Evolutionary conservation across 2,113 vertebrate species (phyloP).

Genomic region (Antechinus flavipes): DNA sequence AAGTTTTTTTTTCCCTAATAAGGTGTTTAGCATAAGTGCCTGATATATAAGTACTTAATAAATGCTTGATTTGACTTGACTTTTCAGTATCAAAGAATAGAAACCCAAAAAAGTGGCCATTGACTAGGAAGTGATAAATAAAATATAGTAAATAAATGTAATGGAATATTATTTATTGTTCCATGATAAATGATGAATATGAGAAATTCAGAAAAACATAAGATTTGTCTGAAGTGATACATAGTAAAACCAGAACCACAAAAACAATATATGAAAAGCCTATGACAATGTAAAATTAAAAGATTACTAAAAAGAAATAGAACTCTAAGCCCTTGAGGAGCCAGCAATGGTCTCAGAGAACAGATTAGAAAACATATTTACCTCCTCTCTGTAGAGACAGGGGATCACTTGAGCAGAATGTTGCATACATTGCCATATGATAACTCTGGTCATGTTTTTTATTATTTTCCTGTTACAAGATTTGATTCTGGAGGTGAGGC

Average conservation of each 20-base stretch:
- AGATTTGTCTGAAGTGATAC: neutral
- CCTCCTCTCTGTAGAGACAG: neutral
- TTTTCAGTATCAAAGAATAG: neutral
- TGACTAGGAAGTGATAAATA: neutral
- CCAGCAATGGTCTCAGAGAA: neutral
- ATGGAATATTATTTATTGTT: neutral
- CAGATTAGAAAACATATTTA: neutral
- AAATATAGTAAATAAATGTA: neutral
- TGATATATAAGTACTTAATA: neutral
- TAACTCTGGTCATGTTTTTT: neutral
- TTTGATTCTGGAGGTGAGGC: neutral
- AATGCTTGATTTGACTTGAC: neutral
- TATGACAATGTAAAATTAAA: neutral
- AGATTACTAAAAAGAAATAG: neutral
- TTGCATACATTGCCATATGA: neutral
- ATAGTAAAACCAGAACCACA: neutral
- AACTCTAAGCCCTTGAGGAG: neutral
- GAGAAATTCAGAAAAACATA: neutral
- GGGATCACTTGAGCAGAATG: neutral
- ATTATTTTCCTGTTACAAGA: neutral
- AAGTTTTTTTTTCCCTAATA: neutral
- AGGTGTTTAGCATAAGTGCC: neutral
- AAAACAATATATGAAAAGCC: neutral
- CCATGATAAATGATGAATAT: neutral
- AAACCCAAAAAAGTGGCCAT: neutral